These are phyloP conservation scores for Tridacna crocea DNA, from an alignment of 2,888 invertebrate species.

Conservation along the genomic window DNA sequence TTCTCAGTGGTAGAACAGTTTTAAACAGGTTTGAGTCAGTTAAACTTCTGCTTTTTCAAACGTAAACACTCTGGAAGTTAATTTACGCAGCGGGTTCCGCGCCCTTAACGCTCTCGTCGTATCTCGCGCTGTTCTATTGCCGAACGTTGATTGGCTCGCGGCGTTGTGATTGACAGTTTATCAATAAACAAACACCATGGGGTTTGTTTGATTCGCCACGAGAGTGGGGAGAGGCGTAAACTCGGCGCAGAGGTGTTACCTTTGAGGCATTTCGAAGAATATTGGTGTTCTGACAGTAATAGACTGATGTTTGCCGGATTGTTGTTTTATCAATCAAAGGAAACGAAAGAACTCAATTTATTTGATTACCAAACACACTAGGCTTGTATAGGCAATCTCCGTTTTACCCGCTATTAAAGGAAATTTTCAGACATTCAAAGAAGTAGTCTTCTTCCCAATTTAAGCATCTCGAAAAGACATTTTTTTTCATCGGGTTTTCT, in stretches of 20 bases:
- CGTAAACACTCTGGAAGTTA: conserved; percentile 66
- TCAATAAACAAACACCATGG: conserved; percentile 60
- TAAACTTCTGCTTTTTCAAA: conserved; percentile 62
- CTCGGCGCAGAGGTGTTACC: conserved; percentile 48
- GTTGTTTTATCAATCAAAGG: conserved; percentile 20
- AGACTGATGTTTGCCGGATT: conserved; percentile 15
- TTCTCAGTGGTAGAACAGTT: conserved; percentile 53
- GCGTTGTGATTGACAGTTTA: conserved; percentile 64
- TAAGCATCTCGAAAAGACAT: background rate
- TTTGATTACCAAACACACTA: conserved; percentile 21
- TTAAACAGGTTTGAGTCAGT: conserved; percentile 60
- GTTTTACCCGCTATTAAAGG: background rate
- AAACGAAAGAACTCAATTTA: conserved; percentile 21
- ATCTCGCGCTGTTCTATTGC: conserved; percentile 52
- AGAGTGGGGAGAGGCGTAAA: conserved; percentile 50
- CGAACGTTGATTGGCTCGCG: conserved; percentile 63
- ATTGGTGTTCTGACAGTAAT: background rate
- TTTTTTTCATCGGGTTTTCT: background rate
- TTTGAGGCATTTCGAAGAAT: conserved; percentile 37
- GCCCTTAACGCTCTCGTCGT: conserved; percentile 56
- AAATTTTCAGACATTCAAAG: background rate
- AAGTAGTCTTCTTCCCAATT: background rate
- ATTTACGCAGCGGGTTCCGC: conserved; percentile 63
- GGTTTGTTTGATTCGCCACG: conserved; percentile 59
- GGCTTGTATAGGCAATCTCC: conserved; percentile 11